phyloP scores from a whole-genome alignment of 2,113 vertebrate genomes.

The Struthidea cinerea region DNA sequence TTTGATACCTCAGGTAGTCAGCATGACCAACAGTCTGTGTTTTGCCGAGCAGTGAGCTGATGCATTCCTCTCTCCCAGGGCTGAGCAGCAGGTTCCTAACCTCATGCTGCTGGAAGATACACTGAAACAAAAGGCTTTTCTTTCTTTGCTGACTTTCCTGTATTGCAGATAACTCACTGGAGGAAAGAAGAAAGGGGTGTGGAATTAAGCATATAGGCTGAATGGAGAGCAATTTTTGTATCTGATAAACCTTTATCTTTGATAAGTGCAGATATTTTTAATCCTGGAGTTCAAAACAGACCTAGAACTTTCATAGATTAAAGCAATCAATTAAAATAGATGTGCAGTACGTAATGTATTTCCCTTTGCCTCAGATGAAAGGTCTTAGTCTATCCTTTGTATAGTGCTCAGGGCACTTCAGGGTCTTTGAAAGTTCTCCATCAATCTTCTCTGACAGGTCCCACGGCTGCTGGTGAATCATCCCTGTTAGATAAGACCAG shows the following conservation, averaged over 20 bases:
- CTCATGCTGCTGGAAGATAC: background rate
- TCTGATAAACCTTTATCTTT: background rate
- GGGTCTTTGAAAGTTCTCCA: constrained; percentile 26
- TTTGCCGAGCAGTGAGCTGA: background rate
- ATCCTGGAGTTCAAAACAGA: background rate
- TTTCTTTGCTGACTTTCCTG: background rate
- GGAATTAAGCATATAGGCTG: background rate
- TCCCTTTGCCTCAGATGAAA: constrained; percentile 32
- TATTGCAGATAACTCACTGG: background rate
- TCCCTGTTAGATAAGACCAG: constrained; percentile 10
- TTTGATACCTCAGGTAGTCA: background rate
- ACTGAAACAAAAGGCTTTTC: background rate
- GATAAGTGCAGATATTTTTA: constrained; percentile 6
- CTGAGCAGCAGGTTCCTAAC: background rate
- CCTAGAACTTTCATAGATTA: background rate
- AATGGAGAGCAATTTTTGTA: background rate
- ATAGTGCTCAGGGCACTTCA: background rate
- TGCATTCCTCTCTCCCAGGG: background rate
- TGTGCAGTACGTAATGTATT: background rate
- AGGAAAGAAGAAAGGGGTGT: background rate
- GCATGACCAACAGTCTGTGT: background rate
- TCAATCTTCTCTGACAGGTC: constrained; percentile 46
- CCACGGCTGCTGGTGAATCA: constrained; percentile 23
- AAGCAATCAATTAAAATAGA: background rate
- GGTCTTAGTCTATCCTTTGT: constrained; percentile 15